These are phyloP conservation scores for Diplodus puntazzo DNA, from an alignment of 2,797 vertebrate genomes.

Conservation along the genomic window DNA sequence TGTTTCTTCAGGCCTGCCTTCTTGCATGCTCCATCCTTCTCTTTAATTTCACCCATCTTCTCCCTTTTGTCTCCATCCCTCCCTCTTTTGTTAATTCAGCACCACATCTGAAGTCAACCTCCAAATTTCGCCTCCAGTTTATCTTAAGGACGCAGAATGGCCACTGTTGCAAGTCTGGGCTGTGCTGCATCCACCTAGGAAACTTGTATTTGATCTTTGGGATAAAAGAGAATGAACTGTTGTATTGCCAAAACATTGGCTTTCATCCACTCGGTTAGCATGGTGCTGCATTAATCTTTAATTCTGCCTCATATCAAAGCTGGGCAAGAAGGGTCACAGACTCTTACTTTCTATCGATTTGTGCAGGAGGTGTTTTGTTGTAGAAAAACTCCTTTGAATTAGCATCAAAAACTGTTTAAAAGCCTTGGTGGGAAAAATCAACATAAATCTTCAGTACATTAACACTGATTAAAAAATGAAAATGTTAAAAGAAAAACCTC, in stretches of 20 bases:
- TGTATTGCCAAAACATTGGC: constrained; percentile 19
- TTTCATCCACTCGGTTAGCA: constrained; percentile 40
- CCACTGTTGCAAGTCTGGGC: constrained; percentile 9
- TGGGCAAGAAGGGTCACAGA: constrained; percentile 6
- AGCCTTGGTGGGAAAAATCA: neutral
- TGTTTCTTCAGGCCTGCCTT: constrained; percentile 28
- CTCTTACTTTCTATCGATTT: constrained; percentile 3
- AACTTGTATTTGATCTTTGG: constrained; percentile 53
- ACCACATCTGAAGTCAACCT: constrained; percentile 32
- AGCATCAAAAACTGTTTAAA: neutral
- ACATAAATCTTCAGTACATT: neutral
- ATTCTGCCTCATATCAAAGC: constrained; percentile 45
- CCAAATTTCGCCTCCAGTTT: constrained; percentile 20
- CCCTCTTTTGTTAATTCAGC: constrained; percentile 27
- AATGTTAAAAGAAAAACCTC: neutral
- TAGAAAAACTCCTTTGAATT: neutral
- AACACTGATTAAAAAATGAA: neutral
- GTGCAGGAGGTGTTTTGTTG: neutral
- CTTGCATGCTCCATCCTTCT: neutral
- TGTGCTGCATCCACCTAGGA: constrained; percentile 8
- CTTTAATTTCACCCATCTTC: neutral
- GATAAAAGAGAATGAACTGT: constrained; percentile 52
- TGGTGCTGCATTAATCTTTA: constrained; percentile 34
- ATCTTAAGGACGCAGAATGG: constrained; percentile 15
- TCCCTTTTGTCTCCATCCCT: constrained; percentile 10